Conservation (phyloP, 2,888 invertebrate genomes). For the Pherbina coryleti region DNA sequence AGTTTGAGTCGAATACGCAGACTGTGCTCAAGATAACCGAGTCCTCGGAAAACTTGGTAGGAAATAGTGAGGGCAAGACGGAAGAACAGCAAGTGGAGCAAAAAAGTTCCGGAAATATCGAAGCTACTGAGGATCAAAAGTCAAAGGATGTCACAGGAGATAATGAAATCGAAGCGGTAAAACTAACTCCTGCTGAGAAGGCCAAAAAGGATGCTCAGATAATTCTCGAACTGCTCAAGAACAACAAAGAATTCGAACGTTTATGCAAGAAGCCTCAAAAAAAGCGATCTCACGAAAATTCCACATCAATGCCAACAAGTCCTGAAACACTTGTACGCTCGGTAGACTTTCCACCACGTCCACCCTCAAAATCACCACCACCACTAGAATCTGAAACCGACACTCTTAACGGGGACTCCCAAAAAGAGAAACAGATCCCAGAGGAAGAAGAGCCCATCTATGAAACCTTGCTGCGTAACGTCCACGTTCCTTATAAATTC, state of each 20-base stretch:
- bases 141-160: neutral
- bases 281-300: constrained; percentile 63
- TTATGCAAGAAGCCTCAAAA: constrained; percentile 81
- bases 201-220: constrained; percentile 75
- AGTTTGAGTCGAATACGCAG: constrained; percentile 61
- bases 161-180: constrained; percentile 8
- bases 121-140: constrained; percentile 34
- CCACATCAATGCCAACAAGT: constrained; percentile 47
- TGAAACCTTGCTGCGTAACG: constrained; percentile 67
- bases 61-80: constrained; percentile 40
- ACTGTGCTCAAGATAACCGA: constrained; percentile 75
- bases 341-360: constrained; percentile 62
- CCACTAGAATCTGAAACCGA: constrained; percentile 60
- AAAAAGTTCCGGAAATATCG: constrained; percentile 30
- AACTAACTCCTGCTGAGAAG: constrained; percentile 72
- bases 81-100: constrained; percentile 42
- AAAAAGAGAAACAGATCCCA: constrained; percentile 9
- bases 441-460: constrained; percentile 65
- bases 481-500: constrained; percentile 70
- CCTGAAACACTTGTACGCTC: constrained; percentile 41
- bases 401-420: constrained; percentile 18
- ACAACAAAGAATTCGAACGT: constrained; percentile 85
- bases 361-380: constrained; percentile 67
- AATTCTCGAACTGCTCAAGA: constrained; percentile 85
- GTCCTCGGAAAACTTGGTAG: constrained; percentile 73